phyloP scores from a whole-genome alignment of 2,797 vertebrate genomes.

The Cichlasoma orientale region DNA sequence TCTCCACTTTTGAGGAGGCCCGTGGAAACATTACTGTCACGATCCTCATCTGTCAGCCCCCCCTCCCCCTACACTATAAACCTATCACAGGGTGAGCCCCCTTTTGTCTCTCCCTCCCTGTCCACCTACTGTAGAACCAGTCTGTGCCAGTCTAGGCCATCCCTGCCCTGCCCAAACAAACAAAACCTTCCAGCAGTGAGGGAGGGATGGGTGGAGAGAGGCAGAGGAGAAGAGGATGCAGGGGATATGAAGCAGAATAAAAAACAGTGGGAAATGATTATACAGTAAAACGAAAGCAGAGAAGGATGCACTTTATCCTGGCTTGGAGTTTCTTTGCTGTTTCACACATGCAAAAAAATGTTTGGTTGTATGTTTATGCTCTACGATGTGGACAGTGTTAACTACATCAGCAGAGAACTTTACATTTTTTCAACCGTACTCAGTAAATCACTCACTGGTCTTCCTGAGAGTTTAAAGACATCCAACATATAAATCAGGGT shows the following conservation, averaged over 20 bases:
- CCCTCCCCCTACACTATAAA: conserved; percentile 51
- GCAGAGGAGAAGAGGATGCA: background rate
- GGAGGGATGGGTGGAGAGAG: conserved; percentile 35
- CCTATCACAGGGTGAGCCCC: conserved; percentile 49
- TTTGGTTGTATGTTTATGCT: background rate
- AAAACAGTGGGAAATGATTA: conserved; percentile 26
- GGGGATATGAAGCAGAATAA: background rate
- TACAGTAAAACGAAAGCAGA: conserved; percentile 9
- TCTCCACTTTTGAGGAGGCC: conserved; percentile 33
- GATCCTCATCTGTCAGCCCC: conserved; percentile 59
- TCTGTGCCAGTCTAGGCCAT: conserved; percentile 81
- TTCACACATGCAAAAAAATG: background rate
- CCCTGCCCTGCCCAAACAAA: conserved; percentile 74
- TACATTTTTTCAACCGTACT: background rate
- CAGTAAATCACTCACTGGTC: background rate
- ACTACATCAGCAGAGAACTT: background rate
- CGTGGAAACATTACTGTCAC: conserved; percentile 46
- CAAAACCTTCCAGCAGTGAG: conserved; percentile 51
- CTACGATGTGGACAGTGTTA: background rate
- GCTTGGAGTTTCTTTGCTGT: background rate
- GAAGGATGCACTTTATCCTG: conserved; percentile 22
- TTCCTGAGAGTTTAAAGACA: background rate
- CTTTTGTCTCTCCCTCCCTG: conserved; percentile 9
- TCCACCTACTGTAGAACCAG: conserved; percentile 77
- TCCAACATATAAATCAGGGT: rapidly evolving